A percentile compares a stretch with the other conserved stretches of the same genome.
Evolutionary conservation across 2,113 vertebrate genomes (phyloP).

Genomic region (Cyphomyrus discorhynchus): DNA sequence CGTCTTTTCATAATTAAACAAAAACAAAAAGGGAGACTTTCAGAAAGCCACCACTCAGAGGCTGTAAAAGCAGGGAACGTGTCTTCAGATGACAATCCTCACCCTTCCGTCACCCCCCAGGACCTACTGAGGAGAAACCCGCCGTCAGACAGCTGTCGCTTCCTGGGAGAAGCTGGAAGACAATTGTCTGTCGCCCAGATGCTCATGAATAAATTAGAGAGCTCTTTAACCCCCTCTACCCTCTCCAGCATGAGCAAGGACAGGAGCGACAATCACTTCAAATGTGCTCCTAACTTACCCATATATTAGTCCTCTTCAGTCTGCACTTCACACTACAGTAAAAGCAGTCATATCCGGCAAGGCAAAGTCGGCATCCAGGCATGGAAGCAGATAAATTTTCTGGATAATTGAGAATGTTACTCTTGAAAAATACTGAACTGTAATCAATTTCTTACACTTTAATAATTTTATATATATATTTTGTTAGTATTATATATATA

Average conservation of each 20-base stretch:
- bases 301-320: neutral
- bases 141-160: conserved; percentile 13
- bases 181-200: conserved; percentile 16
- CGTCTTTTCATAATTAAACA: neutral
- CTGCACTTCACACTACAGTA: neutral
- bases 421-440: neutral
- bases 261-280: neutral
- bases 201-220: conserved; percentile 17
- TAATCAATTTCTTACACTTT: neutral
- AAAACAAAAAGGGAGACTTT: neutral
- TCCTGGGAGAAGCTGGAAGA: conserved; percentile 2
- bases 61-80: neutral
- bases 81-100: neutral
- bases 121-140: neutral
- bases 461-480: neutral
- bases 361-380: neutral
- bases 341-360: neutral
- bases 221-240: conserved; percentile 16
- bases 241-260: neutral
- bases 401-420: neutral
- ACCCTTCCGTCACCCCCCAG: neutral
- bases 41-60: neutral
- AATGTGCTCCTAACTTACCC: neutral
- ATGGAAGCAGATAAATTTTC: neutral
- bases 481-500: neutral